Conservation (phyloP, 1,140 invertebrate species). For the Drosophila arizonae region DNA sequence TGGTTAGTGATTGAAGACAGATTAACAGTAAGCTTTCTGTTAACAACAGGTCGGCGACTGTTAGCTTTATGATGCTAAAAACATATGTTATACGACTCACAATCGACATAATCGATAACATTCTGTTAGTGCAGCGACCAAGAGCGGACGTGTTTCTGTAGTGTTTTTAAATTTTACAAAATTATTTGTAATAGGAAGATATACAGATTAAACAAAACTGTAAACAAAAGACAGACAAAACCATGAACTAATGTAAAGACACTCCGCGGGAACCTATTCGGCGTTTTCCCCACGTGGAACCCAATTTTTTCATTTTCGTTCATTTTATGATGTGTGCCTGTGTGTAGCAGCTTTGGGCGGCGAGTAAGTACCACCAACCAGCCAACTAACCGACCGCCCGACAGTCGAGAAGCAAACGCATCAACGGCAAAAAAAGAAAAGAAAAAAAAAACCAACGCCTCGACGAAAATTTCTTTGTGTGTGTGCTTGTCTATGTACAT, state of each 20-base stretch:
- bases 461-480: conserved; percentile 13
- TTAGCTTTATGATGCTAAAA: conserved; percentile 2
- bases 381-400: conserved; percentile 16
- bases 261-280: conserved; percentile 41
- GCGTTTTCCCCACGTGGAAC: conserved; percentile 72
- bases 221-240: conserved; percentile 36
- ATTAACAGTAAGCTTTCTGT: neutral
- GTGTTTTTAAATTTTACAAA: conserved; percentile 64
- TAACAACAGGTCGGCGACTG: neutral
- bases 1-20: neutral
- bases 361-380: conserved; percentile 56
- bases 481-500: neutral
- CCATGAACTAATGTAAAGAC: conserved; percentile 76
- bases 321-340: conserved; percentile 67
- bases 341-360: conserved; percentile 48
- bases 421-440: conserved; percentile 32
- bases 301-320: conserved; percentile 69
- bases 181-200: conserved; percentile 68
- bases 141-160: conserved; percentile 62
- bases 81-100: conserved; percentile 7
- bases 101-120: conserved; percentile 35
- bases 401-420: conserved; percentile 40
- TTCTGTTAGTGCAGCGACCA: conserved; percentile 38
- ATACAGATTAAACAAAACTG: conserved; percentile 43
- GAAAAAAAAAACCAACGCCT: conserved; percentile 66